A percentile compares a stretch with the other conserved stretches of the same genome.
Evolutionary conservation across 2,888 invertebrate genomes (phyloP).

Genomic region (Aphidius colemani): DNA sequence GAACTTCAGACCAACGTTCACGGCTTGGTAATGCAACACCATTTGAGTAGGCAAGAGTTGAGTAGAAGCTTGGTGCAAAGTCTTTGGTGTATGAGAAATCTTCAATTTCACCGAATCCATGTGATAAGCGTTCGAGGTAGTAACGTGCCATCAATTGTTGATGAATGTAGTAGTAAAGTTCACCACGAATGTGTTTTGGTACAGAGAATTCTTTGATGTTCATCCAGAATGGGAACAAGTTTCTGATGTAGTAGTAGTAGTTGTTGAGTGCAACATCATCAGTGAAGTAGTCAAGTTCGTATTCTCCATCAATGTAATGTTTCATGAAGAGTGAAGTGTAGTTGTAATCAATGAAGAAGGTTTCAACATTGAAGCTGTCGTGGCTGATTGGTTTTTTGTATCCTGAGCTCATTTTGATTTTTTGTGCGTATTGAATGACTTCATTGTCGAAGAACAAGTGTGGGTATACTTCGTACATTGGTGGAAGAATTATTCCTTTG

Average conservation of each 20-base stretch:
- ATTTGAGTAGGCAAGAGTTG: conserved; percentile 68
- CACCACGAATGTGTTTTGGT: conserved; percentile 67
- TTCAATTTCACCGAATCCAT: conserved; percentile 68
- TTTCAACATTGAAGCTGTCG: conserved; percentile 29
- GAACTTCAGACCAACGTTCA: conserved; percentile 59
- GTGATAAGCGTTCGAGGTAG: conserved; percentile 71
- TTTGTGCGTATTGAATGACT: conserved; percentile 70
- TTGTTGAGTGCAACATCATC: conserved; percentile 73
- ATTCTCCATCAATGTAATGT: conserved; percentile 63
- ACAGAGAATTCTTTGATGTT: conserved; percentile 64
- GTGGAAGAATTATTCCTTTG: conserved; percentile 70
- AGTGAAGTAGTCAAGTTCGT: conserved; percentile 70
- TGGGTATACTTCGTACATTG: conserved; percentile 75
- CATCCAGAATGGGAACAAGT: conserved; percentile 71
- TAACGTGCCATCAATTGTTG: conserved; percentile 73
- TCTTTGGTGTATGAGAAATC: conserved; percentile 65
- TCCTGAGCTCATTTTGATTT: conserved; percentile 62
- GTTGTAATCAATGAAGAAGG: conserved; percentile 38
- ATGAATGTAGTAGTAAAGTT: conserved; percentile 69
- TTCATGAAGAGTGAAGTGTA: conserved; percentile 61
- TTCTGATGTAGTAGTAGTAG: conserved; percentile 71
- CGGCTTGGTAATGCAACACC: conserved; percentile 67
- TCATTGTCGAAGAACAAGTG: conserved; percentile 72
- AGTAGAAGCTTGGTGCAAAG: conserved; percentile 65
- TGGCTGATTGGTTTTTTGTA: conserved; percentile 27